Base-by-base conservation (phyloP, 2,888 invertebrate species). In the Pandemis cinnamomeana region DNA sequence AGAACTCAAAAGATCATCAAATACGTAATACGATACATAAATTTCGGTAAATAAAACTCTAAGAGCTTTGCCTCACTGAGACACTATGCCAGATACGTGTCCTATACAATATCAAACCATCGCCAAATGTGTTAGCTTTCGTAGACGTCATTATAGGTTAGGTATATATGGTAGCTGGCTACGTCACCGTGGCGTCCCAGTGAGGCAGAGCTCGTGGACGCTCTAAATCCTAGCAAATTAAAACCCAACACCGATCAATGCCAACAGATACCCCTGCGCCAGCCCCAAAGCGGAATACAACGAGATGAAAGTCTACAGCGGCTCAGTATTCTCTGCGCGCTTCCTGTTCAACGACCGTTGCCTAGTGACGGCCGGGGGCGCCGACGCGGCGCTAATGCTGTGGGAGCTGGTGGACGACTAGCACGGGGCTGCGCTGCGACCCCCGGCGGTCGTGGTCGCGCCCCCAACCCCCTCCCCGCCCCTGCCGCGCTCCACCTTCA, bases 311-410 rank as follows among this genome's bases (percentile, higher is more conserved):
- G 96, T 97, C 0, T 98, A 98, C 94, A 97, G 98, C 53, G 97
- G 97, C 46, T 95, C 96, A 81, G 95, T 98, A 67, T 97, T 97
- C 53, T 96, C 96, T 75, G 96, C 97, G 0, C 95, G 97, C 61
- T 98, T 98, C 92, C 94, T 98, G 20, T 97, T 96, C 92, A 98
- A 98, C 85, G 98, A 98, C 89, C 96, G 97, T 71, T 97, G 97
- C 83, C 93, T 98, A 76, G 96, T 98, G 71, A 97, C 97, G 20
- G 96, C 97, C 10, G 98, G 98, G 4, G 98, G 98, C 48, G 96
- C 96, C 78, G 98, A 98, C 86, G 98, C 98, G 42, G 97, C 97
- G 7, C 95, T 98, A 55, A 97, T 98, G 97, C 95, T 98, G 78
- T 98, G 98, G 98, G 97, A 98, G 90, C 92, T 98, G 77, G 96